Percentiles rank a stretch among this genome's conserved stretches.
Evolutionary conservation across 2,888 invertebrate genomes (phyloP).

Genomic region (Synanthedon vespiformis): DNA sequence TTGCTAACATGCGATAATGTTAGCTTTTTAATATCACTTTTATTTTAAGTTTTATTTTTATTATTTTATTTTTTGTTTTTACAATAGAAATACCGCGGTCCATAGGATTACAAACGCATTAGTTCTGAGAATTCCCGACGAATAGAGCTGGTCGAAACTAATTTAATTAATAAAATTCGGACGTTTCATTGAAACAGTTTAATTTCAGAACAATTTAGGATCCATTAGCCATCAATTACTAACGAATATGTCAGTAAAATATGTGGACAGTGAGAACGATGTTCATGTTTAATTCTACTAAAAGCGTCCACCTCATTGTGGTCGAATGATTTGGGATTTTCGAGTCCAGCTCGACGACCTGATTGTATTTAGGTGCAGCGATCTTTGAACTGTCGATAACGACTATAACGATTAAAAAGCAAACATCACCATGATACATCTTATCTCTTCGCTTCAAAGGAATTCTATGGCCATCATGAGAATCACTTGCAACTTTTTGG

Average conservation of each 20-base stretch:
- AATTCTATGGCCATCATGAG: no score
- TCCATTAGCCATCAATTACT: background rate
- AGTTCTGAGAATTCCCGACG: no score
- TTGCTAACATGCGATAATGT: no score
- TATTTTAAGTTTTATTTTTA: no score
- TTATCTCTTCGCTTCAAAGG: background rate
- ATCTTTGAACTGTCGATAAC: slow-evolving; percentile 15
- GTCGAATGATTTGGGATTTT: slow-evolving; percentile 46
- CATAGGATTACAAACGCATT: no score
- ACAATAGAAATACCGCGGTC: no score
- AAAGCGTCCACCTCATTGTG: slow-evolving; percentile 62
- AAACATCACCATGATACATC: background rate
- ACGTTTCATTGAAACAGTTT: background rate
- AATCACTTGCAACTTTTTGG: no score
- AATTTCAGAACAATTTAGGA: background rate
- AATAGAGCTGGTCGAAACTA: no score
- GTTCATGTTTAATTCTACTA: slow-evolving; percentile 56
- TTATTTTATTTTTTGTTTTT: no score
- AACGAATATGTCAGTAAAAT: slow-evolving; percentile 46
- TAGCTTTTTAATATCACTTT: no score
- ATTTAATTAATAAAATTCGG: no score
- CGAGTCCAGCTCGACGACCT: slow-evolving; percentile 2
- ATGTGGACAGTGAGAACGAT: slow-evolving; percentile 24
- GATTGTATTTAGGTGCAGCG: slow-evolving; percentile 1
- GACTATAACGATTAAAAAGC: slow-evolving; percentile 10